Conservation (phyloP, 1,140 invertebrate species). For the Hormaphis cornu region DNA sequence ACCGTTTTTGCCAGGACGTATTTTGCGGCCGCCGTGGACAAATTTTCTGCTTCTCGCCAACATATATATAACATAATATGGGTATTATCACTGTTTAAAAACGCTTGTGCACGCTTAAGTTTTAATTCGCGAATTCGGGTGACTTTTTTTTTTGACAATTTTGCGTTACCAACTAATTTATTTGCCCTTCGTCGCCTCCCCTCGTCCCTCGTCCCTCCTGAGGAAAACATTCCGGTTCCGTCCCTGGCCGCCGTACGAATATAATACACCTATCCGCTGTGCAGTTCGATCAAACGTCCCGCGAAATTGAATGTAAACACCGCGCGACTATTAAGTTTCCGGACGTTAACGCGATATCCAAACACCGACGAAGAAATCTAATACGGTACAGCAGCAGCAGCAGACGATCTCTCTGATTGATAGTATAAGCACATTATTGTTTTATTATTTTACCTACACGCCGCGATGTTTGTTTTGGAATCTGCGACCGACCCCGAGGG, state of each 20-base stretch:
- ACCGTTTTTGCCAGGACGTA: too few relatives aligned
- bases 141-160: too few relatives aligned
- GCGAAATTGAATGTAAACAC: constrained; percentile 31
- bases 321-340: constrained; percentile 25
- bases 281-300: constrained; percentile 32
- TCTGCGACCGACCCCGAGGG: background rate
- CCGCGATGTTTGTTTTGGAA: constrained; percentile 15
- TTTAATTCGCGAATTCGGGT: too few relatives aligned
- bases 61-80: too few relatives aligned
- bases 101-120: too few relatives aligned
- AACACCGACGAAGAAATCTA: constrained; percentile 19
- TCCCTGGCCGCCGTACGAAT: background rate
- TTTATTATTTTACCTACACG: background rate
- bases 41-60: too few relatives aligned
- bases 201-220: too few relatives aligned
- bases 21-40: too few relatives aligned
- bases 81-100: too few relatives aligned
- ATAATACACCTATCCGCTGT: too few relatives aligned
- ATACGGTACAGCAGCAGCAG: background rate
- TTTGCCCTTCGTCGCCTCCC: too few relatives aligned
- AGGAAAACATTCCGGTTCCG: background rate
- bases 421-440: background rate
- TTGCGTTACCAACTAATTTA: too few relatives aligned
- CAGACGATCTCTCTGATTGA: constrained; percentile 20
- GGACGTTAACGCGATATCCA: constrained; percentile 29